phyloP scores from a whole-genome alignment of 1,140 invertebrate genomes.

The Araneus ventricosus region DNA sequence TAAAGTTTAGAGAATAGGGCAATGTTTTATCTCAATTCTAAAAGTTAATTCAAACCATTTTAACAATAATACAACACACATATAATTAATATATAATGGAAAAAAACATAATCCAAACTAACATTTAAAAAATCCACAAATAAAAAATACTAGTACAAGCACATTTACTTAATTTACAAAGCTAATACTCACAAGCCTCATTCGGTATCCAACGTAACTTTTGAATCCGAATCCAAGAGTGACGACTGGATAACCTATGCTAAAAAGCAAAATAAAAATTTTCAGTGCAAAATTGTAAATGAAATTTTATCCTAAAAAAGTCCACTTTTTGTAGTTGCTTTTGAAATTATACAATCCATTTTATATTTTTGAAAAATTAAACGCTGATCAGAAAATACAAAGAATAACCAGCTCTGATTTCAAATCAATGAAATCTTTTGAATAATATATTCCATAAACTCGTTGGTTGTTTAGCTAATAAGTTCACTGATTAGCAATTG shows the following conservation, averaged over 20 bases:
- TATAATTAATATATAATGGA: not conserved
- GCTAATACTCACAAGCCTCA: constrained; percentile 85
- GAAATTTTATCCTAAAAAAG: too few relatives aligned
- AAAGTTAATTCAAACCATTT: not conserved
- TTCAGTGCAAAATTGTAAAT: not conserved
- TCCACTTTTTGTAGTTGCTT: too few relatives aligned
- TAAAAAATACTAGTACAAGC: not conserved
- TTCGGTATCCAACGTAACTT: constrained; percentile 94
- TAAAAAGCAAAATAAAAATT: constrained; percentile 80
- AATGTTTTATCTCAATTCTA: too few relatives aligned
- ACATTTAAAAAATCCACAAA: not conserved
- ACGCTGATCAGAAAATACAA: too few relatives aligned
- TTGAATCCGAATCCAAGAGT: constrained; percentile 98
- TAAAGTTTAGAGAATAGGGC: too few relatives aligned
- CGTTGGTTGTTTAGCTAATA: too few relatives aligned
- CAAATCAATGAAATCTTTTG: too few relatives aligned
- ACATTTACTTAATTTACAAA: not conserved
- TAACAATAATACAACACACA: not conserved
- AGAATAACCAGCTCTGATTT: too few relatives aligned
- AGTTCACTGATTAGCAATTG: too few relatives aligned
- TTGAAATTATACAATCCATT: too few relatives aligned
- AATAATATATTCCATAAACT: too few relatives aligned
- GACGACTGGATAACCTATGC: constrained; percentile 98
- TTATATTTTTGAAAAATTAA: too few relatives aligned
- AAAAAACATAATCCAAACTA: not conserved